phyloP scores from a whole-genome alignment of 1,140 invertebrate genomes.

The Rhopalosiphum padi region DNA sequence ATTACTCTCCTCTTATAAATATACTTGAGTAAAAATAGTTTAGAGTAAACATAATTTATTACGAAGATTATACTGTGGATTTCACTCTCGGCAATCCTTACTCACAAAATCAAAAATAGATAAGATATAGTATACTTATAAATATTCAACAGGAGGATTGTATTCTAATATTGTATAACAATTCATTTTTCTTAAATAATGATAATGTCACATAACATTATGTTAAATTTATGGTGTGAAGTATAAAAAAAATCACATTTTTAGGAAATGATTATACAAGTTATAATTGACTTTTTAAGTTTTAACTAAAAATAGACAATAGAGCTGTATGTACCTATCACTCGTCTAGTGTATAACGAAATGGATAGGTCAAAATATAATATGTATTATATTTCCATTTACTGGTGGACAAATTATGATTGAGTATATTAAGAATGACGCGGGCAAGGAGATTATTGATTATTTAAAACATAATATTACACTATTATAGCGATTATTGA shows the following conservation, averaged over 20 bases:
- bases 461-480: background rate
- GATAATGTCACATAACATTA: background rate
- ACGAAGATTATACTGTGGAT: background rate
- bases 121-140: conserved; percentile 7
- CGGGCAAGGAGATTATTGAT: background rate
- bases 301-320: background rate
- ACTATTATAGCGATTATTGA: background rate
- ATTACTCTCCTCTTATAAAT: background rate
- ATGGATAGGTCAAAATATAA: background rate
- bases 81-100: background rate
- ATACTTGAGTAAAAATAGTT: conserved; percentile 17
- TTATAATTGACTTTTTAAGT: background rate
- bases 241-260: background rate
- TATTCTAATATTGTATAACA: background rate
- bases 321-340: background rate
- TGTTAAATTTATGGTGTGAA: background rate
- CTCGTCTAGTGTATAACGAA: background rate
- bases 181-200: background rate
- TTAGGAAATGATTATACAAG: background rate
- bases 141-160: background rate
- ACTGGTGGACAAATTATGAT: background rate
- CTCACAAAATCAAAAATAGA: conserved; percentile 16
- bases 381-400: background rate
- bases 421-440: too few species aligned
- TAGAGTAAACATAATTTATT: conserved; percentile 10